Evolutionary conservation across 2,113 vertebrate genomes (phyloP).

Genomic region (Leuciscus idus): DNA sequence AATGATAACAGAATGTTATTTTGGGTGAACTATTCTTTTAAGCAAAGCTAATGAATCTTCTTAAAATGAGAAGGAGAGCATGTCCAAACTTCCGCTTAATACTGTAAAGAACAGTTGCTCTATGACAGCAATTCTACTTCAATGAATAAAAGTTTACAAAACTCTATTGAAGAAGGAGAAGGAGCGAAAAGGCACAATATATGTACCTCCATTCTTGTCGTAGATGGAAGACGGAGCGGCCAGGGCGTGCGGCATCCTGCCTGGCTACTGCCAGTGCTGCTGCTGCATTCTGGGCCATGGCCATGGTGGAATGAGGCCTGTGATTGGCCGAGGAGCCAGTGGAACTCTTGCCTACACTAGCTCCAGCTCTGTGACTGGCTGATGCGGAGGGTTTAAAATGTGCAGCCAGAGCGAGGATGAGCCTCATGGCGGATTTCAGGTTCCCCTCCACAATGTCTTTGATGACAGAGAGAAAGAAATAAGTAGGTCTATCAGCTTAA

Average conservation of each 20-base stretch:
- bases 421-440: slow-evolving; percentile 94
- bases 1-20: neutral
- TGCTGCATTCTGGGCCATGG: slow-evolving; percentile 86
- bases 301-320: slow-evolving; percentile 85
- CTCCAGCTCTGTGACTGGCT: slow-evolving; percentile 69
- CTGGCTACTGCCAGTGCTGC: slow-evolving; percentile 86
- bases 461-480: slow-evolving; percentile 34
- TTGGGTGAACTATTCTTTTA: neutral
- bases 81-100: too few relatives aligned
- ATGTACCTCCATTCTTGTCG: slow-evolving; percentile 78
- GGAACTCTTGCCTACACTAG: slow-evolving; percentile 61
- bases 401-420: slow-evolving; percentile 93
- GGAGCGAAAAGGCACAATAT: neutral
- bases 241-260: slow-evolving; percentile 83
- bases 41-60: too few relatives aligned
- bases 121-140: neutral
- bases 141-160: neutral
- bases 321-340: slow-evolving; percentile 65
- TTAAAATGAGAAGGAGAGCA: neutral
- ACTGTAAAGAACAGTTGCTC: neutral
- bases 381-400: slow-evolving; percentile 91
- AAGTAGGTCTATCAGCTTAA: neutral
- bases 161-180: neutral
- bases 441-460: slow-evolving; percentile 95
- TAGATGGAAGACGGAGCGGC: slow-evolving; percentile 77